Evolutionary conservation across 2,888 invertebrate genomes (phyloP).

Genomic region (Melangyna quadrimaculata): DNA sequence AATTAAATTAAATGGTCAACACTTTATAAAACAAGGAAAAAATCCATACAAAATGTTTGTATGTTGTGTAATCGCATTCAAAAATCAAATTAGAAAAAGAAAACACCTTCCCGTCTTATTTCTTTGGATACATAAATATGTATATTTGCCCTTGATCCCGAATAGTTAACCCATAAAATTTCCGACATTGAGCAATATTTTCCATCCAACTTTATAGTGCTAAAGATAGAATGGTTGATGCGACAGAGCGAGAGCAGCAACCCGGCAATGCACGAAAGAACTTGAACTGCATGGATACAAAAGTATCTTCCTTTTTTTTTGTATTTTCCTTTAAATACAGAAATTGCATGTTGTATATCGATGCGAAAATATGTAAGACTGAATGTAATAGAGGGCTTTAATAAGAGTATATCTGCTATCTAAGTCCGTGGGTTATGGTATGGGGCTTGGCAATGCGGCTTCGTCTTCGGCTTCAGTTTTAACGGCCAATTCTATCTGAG

Average conservation of each 20-base stretch:
- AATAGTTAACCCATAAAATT: constrained; percentile 53
- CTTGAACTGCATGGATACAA: constrained; percentile 26
- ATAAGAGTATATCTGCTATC: too few species aligned
- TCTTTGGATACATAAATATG: constrained; percentile 25
- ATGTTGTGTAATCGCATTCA: constrained; percentile 45
- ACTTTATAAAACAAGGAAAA: constrained; percentile 18
- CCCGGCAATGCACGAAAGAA: neutral
- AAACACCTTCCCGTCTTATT: neutral
- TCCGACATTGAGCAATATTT: constrained; percentile 44
- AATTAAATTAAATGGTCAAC: neutral
- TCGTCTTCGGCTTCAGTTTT: neutral
- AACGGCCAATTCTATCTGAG: constrained; percentile 25
- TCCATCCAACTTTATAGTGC: neutral
- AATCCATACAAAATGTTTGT: constrained; percentile 4
- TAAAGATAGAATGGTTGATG: neutral
- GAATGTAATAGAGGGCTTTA: neutral
- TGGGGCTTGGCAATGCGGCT: constrained; percentile 34
- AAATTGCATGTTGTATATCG: neutral
- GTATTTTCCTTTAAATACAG: neutral
- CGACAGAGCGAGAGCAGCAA: too few species aligned
- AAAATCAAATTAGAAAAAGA: constrained; percentile 14
- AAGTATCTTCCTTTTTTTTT: neutral
- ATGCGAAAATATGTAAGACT: neutral
- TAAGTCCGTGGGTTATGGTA: constrained; percentile 64
- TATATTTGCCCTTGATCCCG: constrained; percentile 55